Evolutionary conservation across 1,140 invertebrate species (phyloP), one percentile per base, ranked within the genome.

Genomic region (Lordiphosa clarofinis): DNA sequence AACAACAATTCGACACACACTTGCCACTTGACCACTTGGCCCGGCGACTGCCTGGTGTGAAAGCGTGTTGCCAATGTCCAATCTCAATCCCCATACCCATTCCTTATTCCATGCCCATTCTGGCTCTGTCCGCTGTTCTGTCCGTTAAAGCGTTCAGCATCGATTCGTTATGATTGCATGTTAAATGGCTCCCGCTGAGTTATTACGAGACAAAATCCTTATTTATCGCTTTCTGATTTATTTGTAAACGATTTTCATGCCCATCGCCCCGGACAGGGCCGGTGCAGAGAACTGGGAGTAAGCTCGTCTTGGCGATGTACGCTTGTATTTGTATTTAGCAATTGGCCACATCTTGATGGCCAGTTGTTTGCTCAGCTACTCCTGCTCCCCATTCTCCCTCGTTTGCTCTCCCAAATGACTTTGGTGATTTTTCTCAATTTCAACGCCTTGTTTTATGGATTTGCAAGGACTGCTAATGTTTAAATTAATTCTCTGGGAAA

Each of bases 141-240:
- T 64, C 61, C 52, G 68, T 58, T 71, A 71, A 79, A 87, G 86
- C 86, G 68, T 87, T 86, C 79, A 86, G 76, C 75, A 87, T 87
- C 86, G 86, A 87, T 87, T 87, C 86, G 86, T 86, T 87, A 87
- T 87, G 86, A 87, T 87, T 87, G 86, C 86, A 87, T 87, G 86
- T 87, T 87, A 87, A 88, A 88, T 88, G 87, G 78, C 79, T 88
- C 86, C 86, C 73, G 86, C 86, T 88, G 86, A 88, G 86, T 88
- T 88, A 88, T 88, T 88, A 88, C 86, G 87, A 88, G 86, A 88
- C 86, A 88, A 88, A 88, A 88, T 88, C 82, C 86, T 88, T 88
- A 88, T 88, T 88, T 88, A 88, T 88, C 86, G 86, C 86, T 88
- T 88, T 87, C 86, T 87, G 86, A 88, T 88, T 88, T 88, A 88